Evolutionary conservation across 2,888 invertebrate genomes (phyloP), one percentile per base, ranked within the genome.

Genomic region (Hyppa rectilinea): DNA sequence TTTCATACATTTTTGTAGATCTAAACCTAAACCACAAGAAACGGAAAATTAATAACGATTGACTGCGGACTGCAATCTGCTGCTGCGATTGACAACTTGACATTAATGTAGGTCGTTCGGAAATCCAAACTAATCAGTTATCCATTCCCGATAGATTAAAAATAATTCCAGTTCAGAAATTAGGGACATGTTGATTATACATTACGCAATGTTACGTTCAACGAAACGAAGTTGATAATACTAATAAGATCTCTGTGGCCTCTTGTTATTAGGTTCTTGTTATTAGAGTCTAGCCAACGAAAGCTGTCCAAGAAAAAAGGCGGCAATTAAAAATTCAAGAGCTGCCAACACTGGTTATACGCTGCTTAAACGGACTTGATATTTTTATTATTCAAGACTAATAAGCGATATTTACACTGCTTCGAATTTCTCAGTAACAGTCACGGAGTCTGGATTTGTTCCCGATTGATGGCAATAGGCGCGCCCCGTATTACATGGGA

Each of bases 11-110:
- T 80, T 75, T 83, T 68, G 38, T 63, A 45, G 45, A 81, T 71
- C 73, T 69, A 9, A 61, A 55, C 55, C 52, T 60, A 76, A 67
- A n/a, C n/a, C n/a, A n/a, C n/a, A n/a, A 67, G 38, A 63, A 55
- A 70, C 70, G 62, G 49, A 66, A 81, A 81, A 72, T 72, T 83
- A 81, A 80, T 83, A 83, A 78, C 80, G 82, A 83, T 78, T 81
- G 70, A 74, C 77, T 77, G 59, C 49, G 60, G 71, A 56, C 63
- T 26, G 67, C 67, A 10, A 36, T 26, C 49, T 71, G 53, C 56
- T 58, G n/a, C 29, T 60, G 65, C 61, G 70, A 79, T 75, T 79
- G 78, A 80, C 81, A 81, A 62, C 53, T 74, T 73, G 81, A 83
- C 71, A 60, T 49, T n/a, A 20, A 9, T 10, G 14, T 9, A 10